Evolutionary conservation across 2,797 vertebrate genomes (phyloP).

Genomic region (Heliangelus exortis): DNA sequence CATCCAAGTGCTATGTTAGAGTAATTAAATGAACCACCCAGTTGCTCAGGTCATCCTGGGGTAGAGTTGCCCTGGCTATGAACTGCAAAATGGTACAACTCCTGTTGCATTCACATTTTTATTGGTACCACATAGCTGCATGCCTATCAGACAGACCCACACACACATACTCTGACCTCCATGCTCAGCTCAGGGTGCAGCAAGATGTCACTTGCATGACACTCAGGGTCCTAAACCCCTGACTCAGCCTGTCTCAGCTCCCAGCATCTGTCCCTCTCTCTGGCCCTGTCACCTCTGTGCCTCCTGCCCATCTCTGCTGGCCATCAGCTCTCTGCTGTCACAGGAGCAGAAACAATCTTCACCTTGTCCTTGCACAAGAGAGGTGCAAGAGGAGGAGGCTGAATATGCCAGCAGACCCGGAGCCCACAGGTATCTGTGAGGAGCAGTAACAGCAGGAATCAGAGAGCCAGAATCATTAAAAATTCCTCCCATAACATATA

Average conservation of each 20-base stretch:
- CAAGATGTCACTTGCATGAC: neutral
- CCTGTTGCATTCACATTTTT: neutral
- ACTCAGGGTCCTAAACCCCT: neutral
- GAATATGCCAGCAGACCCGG: neutral
- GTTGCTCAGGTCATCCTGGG: neutral
- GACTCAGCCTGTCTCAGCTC: neutral
- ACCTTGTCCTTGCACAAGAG: neutral
- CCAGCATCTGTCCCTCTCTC: neutral
- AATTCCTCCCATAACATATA: slow-evolving; percentile 30
- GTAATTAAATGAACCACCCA: neutral
- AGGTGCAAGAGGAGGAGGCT: neutral
- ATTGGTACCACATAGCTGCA: neutral
- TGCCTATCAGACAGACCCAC: neutral
- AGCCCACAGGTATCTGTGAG: neutral
- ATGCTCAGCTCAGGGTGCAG: neutral
- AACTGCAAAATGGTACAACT: neutral
- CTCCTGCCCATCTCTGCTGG: neutral
- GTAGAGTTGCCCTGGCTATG: neutral
- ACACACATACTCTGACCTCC: neutral
- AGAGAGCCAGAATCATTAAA: neutral
- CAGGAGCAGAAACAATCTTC: neutral
- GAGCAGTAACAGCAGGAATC: neutral
- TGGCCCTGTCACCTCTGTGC: neutral
- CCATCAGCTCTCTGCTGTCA: neutral
- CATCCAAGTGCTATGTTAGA: neutral